A percentile compares a stretch with the other conserved stretches of the same genome.
These are phyloP conservation scores for Antitype chi DNA, from an alignment of 2,888 invertebrate genomes.

Conservation along the genomic window DNA sequence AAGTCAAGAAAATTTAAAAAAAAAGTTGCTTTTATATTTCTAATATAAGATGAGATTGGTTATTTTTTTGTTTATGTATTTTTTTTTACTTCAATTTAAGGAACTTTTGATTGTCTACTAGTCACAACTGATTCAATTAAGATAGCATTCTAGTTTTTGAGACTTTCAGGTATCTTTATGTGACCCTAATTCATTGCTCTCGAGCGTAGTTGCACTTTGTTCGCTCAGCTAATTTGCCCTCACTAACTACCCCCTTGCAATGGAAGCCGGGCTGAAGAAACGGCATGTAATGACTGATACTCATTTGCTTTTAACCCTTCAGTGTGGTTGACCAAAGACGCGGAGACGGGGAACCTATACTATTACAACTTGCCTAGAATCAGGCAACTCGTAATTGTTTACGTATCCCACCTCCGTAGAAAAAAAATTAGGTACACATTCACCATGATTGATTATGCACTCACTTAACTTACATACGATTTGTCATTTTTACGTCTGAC, in stretches of 20 bases:
- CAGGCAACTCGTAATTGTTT: neutral
- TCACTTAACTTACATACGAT: slow-evolving; percentile 4
- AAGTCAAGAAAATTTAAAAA: too few species aligned
- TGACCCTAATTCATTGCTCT: too few species aligned
- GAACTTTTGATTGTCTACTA: too few species aligned
- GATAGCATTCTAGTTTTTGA: too few species aligned
- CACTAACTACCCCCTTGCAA: neutral
- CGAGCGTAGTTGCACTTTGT: neutral
- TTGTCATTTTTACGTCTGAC: slow-evolving; percentile 21
- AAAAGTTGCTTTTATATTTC: too few species aligned
- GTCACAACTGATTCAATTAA: too few species aligned
- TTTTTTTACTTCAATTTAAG: too few species aligned
- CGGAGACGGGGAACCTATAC: neutral
- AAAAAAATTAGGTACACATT: slow-evolving; percentile 12
- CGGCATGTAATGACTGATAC: neutral
- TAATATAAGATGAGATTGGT: too few species aligned
- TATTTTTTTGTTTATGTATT: too few species aligned
- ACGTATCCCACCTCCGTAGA: neutral
- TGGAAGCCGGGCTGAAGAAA: neutral
- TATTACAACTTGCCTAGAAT: neutral
- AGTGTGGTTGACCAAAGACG: neutral
- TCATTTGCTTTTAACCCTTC: neutral
- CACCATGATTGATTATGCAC: slow-evolving; percentile 16
- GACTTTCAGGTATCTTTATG: too few species aligned
- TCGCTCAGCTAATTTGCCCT: neutral